Evolutionary conservation across 2,888 invertebrate genomes (phyloP).

Genomic region (Encarsia formosa): DNA sequence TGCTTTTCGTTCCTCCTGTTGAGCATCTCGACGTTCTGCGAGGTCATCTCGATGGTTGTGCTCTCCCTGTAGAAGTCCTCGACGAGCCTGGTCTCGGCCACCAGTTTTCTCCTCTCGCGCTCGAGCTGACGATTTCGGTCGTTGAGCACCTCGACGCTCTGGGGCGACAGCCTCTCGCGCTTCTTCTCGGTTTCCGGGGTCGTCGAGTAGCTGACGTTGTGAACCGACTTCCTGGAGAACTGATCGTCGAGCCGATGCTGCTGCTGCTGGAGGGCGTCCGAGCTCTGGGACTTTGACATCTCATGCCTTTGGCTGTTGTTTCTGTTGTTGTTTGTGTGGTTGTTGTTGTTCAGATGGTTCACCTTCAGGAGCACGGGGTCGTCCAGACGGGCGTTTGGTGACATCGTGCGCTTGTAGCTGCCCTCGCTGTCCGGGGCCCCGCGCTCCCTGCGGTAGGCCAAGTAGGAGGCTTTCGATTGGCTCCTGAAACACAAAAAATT

Average conservation of each 20-base stretch:
- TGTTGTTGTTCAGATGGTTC: slow-evolving; percentile 26
- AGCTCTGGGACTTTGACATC: slow-evolving; percentile 43
- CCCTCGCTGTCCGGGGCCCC: slow-evolving; percentile 69
- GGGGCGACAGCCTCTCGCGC: slow-evolving; percentile 42
- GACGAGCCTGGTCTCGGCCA: slow-evolving; percentile 38
- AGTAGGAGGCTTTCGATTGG: slow-evolving; percentile 73
- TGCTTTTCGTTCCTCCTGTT: slow-evolving; percentile 40
- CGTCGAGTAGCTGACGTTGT: slow-evolving; percentile 30
- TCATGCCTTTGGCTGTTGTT: slow-evolving; percentile 32
- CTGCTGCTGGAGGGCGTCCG: slow-evolving; percentile 43
- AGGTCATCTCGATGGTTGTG: slow-evolving; percentile 49
- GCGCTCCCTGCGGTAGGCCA: slow-evolving; percentile 67
- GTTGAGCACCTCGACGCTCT: slow-evolving; percentile 44
- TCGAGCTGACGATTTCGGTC: slow-evolving; percentile 46
- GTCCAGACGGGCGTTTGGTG: slow-evolving; percentile 55
- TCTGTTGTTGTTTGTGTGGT: slow-evolving; percentile 29
- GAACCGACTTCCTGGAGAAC: slow-evolving; percentile 16
- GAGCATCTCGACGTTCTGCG: slow-evolving; percentile 46
- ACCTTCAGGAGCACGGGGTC: slow-evolving; percentile 47
- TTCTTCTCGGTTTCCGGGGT: slow-evolving; percentile 4
- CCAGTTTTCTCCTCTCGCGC: slow-evolving; percentile 43
- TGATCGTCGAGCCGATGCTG: slow-evolving; percentile 22
- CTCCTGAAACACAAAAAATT: too few relatives aligned
- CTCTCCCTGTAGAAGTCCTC: slow-evolving; percentile 44
- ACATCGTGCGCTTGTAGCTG: slow-evolving; percentile 71